Evolutionary conservation across 2,113 vertebrate species (phyloP), one percentile per base, ranked within the genome.

Genomic region (Pangasianodon hypophthalmus): DNA sequence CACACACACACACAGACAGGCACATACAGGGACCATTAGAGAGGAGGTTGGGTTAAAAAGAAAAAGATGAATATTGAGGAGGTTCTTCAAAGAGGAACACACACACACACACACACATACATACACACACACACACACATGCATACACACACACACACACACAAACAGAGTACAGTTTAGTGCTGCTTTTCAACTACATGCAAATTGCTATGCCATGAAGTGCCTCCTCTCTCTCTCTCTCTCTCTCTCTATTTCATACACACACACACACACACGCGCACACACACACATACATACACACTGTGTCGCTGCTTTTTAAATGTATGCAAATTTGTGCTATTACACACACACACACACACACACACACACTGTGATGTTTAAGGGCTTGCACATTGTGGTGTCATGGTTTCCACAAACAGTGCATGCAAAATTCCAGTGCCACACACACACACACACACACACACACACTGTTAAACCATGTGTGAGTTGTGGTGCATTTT

Each of bases 61-160:
- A 62, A 24, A 21, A 54, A 13, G 52, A 60, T 10, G 18, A 60
- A 41, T 37, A 60, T 54, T 60, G 7, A 32, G 16, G 73, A 56
- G 85, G 21, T 11, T 87, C 85, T 50, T 29, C 37, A 79, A 71
- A 75, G 24, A 81, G 6, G 41, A 26, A 60, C 50, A 85, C 54
- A 79, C 69, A 60, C 71, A 81, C 84, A 80, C 88, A 64, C 52
- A 85, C 13, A 85, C 62, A 67, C n/a, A n/a, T n/a, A n/a, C n/a
- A n/a, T n/a, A 89, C 32, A 88, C 79, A 71, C 87, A 52, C 79
- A 81, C 54, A 79, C 69, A 60, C 71, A 80, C 84, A 80, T 84
- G 52, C 52, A 89, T 52, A 80, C 69, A 67, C n/a, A 67, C 29
- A 90, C 46, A 81, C 75, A 87, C 52, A 85, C 13, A 85, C 64